phyloP scores from a whole-genome alignment of 2,888 invertebrate genomes.

The Acleris sparsana region DNA sequence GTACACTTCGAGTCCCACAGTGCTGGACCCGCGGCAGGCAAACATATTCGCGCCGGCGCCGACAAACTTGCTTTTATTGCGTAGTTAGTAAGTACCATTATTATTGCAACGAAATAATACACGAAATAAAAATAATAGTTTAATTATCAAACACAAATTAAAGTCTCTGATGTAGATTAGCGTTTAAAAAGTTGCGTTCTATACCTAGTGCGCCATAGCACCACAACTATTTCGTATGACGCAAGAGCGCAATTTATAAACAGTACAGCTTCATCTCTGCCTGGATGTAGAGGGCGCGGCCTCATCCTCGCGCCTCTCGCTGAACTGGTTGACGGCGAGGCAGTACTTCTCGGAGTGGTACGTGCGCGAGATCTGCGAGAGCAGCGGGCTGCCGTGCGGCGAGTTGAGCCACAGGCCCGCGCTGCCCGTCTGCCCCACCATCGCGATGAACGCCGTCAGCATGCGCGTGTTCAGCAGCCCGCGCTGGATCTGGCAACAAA shows the following conservation, averaged over 20 bases:
- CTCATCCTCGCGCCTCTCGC: slow-evolving; percentile 48
- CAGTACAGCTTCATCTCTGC: slow-evolving; percentile 44
- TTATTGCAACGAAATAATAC: background rate
- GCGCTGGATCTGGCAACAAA: slow-evolving; percentile 59
- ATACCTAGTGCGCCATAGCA: no score
- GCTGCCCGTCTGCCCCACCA: slow-evolving; percentile 74
- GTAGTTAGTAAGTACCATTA: background rate
- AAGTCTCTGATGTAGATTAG: no score
- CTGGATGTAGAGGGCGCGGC: slow-evolving; percentile 64
- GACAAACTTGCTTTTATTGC: no score
- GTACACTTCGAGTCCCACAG: no score
- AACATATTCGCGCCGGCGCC: no score
- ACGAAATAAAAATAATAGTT: background rate
- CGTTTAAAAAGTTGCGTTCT: no score
- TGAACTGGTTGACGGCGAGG: slow-evolving; percentile 76
- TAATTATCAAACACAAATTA: no score
- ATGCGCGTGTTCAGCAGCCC: slow-evolving; percentile 74
- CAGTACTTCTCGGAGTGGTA: slow-evolving; percentile 80
- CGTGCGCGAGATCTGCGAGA: slow-evolving; percentile 75
- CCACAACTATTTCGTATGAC: no score
- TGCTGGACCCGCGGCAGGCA: no score
- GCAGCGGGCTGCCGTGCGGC: slow-evolving; percentile 72
- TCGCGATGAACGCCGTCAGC: slow-evolving; percentile 75
- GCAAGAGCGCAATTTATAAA: background rate
- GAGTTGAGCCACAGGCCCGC: slow-evolving; percentile 75